These are phyloP conservation scores for Candidula unifasciata DNA, from an alignment of 2,888 invertebrate genomes.

Conservation along the genomic window DNA sequence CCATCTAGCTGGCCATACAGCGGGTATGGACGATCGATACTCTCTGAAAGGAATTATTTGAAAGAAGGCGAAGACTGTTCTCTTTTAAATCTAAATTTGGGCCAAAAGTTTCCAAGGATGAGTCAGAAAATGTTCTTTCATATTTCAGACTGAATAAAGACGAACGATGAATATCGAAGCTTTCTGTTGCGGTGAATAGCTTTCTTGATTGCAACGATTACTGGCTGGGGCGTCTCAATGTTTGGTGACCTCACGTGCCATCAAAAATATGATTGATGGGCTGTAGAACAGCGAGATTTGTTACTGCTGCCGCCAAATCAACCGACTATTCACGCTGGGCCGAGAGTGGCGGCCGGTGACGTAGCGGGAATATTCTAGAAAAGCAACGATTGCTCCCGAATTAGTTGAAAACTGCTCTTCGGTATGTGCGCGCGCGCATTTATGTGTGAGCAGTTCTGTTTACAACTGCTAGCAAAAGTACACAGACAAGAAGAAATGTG, in stretches of 20 bases:
- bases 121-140: background rate
- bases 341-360: background rate
- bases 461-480: no score
- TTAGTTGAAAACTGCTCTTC: background rate
- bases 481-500: no score
- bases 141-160: background rate
- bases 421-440: background rate
- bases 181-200: background rate
- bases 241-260: background rate
- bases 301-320: background rate
- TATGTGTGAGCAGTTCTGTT: background rate
- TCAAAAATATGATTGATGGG: background rate
- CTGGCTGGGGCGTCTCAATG: background rate
- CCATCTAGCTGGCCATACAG: constrained; percentile 1
- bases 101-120: background rate
- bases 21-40: background rate
- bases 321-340: no score
- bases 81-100: background rate
- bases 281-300: background rate
- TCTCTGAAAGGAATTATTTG: background rate
- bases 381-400: background rate
- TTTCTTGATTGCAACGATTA: background rate
- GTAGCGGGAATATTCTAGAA: background rate
- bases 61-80: background rate
- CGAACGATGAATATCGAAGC: no score